These are phyloP conservation scores for Serrognathus titanus DNA, from an alignment of 2,888 invertebrate genomes.

Conservation along the genomic window DNA sequence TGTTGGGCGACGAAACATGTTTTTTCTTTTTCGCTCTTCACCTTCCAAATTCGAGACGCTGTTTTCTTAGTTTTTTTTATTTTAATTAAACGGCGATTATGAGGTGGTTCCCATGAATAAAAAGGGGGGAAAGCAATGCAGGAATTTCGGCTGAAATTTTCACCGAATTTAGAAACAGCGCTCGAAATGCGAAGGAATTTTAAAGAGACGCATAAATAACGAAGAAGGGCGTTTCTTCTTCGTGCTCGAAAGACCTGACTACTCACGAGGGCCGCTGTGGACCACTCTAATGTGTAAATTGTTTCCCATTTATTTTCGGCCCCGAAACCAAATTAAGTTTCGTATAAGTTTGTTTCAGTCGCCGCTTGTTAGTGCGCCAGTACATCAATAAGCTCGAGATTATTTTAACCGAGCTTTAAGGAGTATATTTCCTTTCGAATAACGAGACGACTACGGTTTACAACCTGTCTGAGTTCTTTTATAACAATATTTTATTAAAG, in stretches of 20 bases:
- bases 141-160: slow-evolving; percentile 13
- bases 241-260: neutral
- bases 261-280: slow-evolving; percentile 8
- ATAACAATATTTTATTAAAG: too few relatives aligned
- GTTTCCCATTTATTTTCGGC: slow-evolving; percentile 22
- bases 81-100: neutral
- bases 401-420: too few relatives aligned
- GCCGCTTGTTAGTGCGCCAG: slow-evolving; percentile 28
- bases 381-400: slow-evolving; percentile 24
- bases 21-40: slow-evolving; percentile 2
- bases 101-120: neutral
- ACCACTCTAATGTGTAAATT: slow-evolving; percentile 20
- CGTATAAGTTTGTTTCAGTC: slow-evolving; percentile 32
- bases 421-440: too few relatives aligned
- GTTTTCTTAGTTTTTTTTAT: neutral
- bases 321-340: slow-evolving; percentile 34
- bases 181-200: slow-evolving; percentile 24
- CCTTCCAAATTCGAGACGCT: neutral
- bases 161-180: slow-evolving; percentile 19
- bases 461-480: too few relatives aligned
- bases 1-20: slow-evolving; percentile 11
- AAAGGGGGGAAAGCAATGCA: neutral
- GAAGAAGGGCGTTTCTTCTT: neutral
- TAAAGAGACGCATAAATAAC: slow-evolving; percentile 23
- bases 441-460: too few relatives aligned